A percentile compares a stretch with the other conserved stretches of the same genome.
Conservation (phyloP, 1,140 invertebrate genomes). For the Drosophila lini region DNA sequence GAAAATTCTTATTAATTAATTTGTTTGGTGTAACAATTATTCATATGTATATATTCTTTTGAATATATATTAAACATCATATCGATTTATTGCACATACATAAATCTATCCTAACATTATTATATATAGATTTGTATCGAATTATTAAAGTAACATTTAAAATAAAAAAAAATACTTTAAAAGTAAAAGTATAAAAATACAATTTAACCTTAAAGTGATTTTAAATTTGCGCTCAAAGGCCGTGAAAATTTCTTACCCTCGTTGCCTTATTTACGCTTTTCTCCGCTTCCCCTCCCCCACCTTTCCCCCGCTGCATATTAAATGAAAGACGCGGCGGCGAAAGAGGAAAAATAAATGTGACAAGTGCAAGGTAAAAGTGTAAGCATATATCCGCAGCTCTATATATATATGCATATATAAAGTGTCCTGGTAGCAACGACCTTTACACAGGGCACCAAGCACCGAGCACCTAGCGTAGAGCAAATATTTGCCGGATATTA, state of each 20-base stretch:
- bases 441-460: constrained; percentile 14
- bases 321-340: constrained; percentile 51
- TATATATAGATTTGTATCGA: not conserved
- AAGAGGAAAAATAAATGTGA: constrained; percentile 54
- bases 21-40: no score
- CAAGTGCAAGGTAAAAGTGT: constrained; percentile 77
- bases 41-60: no score
- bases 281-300: not conserved
- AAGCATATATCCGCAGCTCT: constrained; percentile 34
- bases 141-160: not conserved
- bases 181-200: not conserved
- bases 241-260: constrained; percentile 15
- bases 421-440: constrained; percentile 52
- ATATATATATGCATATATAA: constrained; percentile 2
- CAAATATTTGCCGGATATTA: constrained; percentile 12
- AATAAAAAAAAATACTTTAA: not conserved
- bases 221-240: constrained; percentile 6
- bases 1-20: no score
- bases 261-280: constrained; percentile 8
- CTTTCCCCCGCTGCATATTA: constrained; percentile 29
- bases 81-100: no score
- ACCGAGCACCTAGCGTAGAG: not conserved
- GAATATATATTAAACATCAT: no score
- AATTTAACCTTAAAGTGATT: constrained; percentile 17
- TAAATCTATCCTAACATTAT: not conserved